Conservation (phyloP, 1,140 invertebrate genomes). For the Drosophila aff. region DNA sequence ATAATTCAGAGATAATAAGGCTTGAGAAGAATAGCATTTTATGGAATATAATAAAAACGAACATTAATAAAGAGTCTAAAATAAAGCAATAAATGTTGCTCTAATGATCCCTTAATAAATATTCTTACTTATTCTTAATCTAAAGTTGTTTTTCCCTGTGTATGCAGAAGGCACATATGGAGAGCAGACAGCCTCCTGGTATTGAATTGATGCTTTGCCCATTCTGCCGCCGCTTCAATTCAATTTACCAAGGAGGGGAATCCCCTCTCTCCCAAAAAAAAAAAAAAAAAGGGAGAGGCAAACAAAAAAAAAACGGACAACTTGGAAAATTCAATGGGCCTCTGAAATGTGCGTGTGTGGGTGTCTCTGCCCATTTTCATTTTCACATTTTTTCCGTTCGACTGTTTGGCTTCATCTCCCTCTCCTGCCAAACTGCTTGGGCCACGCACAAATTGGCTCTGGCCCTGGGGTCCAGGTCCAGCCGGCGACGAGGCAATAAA, state of each 20-base stretch:
- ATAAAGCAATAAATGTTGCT: not conserved
- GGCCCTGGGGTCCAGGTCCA: slow-evolving; percentile 16
- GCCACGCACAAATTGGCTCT: slow-evolving; percentile 67
- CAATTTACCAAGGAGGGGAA: slow-evolving; percentile 44
- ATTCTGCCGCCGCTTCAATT: slow-evolving; percentile 44
- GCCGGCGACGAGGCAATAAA: slow-evolving; percentile 67
- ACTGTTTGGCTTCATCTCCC: slow-evolving; percentile 56
- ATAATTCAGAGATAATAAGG: not conserved
- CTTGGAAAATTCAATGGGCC: slow-evolving; percentile 51
- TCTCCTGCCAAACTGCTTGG: slow-evolving; percentile 53
- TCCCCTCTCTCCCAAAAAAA: slow-evolving; percentile 19
- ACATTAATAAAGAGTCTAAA: not conserved
- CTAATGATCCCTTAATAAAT: not conserved
- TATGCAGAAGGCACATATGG: slow-evolving; percentile 52
- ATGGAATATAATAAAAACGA: not conserved
- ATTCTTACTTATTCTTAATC: not conserved
- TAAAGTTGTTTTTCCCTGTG: slow-evolving; percentile 5
- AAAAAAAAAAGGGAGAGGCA: slow-evolving; percentile 14
- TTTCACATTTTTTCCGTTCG: slow-evolving; percentile 29
- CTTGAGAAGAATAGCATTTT: not conserved
- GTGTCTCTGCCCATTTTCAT: slow-evolving; percentile 46
- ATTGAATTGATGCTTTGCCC: slow-evolving; percentile 49
- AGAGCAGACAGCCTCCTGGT: slow-evolving; percentile 25
- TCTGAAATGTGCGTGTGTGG: slow-evolving; percentile 30
- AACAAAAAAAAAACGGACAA: slow-evolving; percentile 26